Base-by-base conservation (phyloP, 1,140 invertebrate species). In the Heliconius hermathena region DNA sequence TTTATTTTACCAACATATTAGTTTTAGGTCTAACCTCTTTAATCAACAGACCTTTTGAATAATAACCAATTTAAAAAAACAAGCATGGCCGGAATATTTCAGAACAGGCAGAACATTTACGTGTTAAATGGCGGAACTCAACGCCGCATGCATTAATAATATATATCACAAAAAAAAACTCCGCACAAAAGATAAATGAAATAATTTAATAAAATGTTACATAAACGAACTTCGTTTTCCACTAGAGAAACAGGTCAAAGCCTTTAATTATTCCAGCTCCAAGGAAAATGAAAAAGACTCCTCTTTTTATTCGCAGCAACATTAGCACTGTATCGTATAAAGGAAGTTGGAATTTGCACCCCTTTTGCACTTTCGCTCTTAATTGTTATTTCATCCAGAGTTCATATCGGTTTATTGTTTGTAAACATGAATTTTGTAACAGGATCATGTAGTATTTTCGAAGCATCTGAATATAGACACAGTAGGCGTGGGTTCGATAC, bases 201-300 rank as follows among this genome's bases (percentile, higher is more conserved):
- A n/a, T 22, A n/a, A 29, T 29, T 66, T 29, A 29, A 5, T 66
- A 13, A 66, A 66, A 66, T 20, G 11, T 0, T 26, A 6, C 5
- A 18, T 52, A 66, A 26, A 66, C 26, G 26, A 66, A 29, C 60
- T 66, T 66, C 13, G 26, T 29, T 66, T 66, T 29, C 22, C 26
- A 66, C 22, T 26, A 66, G 26, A 70, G 46, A 46, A 71, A 26
- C 38, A 26, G 66, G 16, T 26, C 13, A 38, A 75, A 66, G 60
- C 57, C 57, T 36, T 76, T 70, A 76, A 76, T 76, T 76, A 70
- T 76, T 70, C 74, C 38, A 70, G 74, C n/a, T 38, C 18, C 20
- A 26, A 70, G 60, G 74, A 76, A 76, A 70, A 76, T 76, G 46
- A 75, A 76, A 76, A 76, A 41, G 8, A 76, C 66, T 49, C 22